Percentiles rank a stretch among this genome's conserved stretches.
Evolutionary conservation across 2,797 vertebrate species (phyloP).

Genomic region (Adrianichthys oophorus): DNA sequence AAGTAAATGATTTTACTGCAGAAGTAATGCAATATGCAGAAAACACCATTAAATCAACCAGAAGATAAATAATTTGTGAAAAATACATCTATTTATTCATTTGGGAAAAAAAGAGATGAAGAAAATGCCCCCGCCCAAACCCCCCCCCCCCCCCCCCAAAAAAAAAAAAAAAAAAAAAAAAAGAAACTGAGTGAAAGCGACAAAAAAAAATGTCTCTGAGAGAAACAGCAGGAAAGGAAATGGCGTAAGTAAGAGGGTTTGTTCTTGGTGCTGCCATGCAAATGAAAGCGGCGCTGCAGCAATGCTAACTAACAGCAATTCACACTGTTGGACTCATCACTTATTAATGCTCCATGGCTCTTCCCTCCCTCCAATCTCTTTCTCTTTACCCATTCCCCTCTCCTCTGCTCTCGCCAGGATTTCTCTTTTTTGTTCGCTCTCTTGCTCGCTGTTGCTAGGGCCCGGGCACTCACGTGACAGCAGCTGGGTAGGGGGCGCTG

Average conservation of each 20-base stretch:
- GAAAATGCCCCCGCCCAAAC: constrained; percentile 12
- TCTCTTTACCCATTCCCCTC: constrained; percentile 63
- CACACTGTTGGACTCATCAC: constrained; percentile 83
- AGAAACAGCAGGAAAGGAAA: constrained; percentile 51
- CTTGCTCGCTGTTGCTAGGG: constrained; percentile 82
- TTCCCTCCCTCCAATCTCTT: constrained; percentile 54
- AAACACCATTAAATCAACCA: constrained; percentile 29
- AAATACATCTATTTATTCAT: constrained; percentile 43
- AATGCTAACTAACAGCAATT: constrained; percentile 82
- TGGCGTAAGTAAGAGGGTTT: constrained; percentile 62
- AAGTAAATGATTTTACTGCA: too few relatives aligned
- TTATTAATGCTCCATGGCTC: constrained; percentile 82
- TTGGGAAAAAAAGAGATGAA: constrained; percentile 13
- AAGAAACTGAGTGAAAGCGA: constrained; percentile 29
- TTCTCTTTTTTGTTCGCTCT: constrained; percentile 69
- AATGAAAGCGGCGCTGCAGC: constrained; percentile 77
- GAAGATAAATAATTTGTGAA: constrained; percentile 32
- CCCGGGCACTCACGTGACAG: constrained; percentile 75
- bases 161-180: too few relatives aligned
- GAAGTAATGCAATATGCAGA: constrained; percentile 19
- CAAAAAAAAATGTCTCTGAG: constrained; percentile 18
- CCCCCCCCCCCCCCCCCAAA: too few relatives aligned
- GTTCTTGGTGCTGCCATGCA: constrained; percentile 77
- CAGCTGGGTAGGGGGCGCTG: constrained; percentile 81
- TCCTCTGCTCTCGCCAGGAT: constrained; percentile 63